Base-by-base conservation (phyloP, 30 jellyfish, hydroid and myxozoan species). In the Aurelia aurita region DNA sequence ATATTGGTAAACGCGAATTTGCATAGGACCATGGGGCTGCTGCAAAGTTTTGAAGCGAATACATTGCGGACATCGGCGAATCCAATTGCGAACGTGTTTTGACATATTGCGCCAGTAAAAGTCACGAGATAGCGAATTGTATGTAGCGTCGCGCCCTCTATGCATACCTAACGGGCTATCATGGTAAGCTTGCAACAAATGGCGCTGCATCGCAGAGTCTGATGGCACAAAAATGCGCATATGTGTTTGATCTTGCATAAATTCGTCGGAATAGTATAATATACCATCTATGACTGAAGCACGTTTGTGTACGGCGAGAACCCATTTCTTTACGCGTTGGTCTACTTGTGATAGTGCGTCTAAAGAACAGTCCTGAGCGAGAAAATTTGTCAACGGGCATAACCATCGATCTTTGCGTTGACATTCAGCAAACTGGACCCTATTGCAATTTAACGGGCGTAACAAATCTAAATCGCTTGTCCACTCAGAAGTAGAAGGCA, bases 71-170 rank as follows among this genome's bases (percentile, higher is more conserved):
- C n/a, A n/a, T n/a, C n/a, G n/a, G n/a, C n/a, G n/a, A n/a, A n/a
- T n/a, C n/a, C n/a, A n/a, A n/a, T n/a, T n/a, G n/a, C n/a, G n/a
- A n/a, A n/a, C n/a, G n/a, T n/a, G n/a, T n/a, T n/a, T n/a, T n/a
- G n/a, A n/a, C n/a, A n/a, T n/a, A n/a, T n/a, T n/a, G n/a, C n/a
- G n/a, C n/a, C n/a, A n/a, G n/a, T n/a, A n/a, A n/a, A n/a, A n/a
- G n/a, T 11, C 29, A 32, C n/a, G 22, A 7, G 62, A 39, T 1
- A 26, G 62, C 23, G 63, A 32, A 22, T 31, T 35, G 73, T 71
- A 71, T n/a, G 83, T 71, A 46, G 83, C 66, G 46, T 71, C 83
- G 21, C 83, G 83, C 1, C 83, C 83, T 12, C 83, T 69, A 47
- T 71, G 84, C 84, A 34, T 72, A 21, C 84, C 84, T 18, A 53